A percentile compares a stretch with the other conserved stretches of the same genome.
phyloP scores from a whole-genome alignment of 2,113 vertebrate species.

The Holacanthus passer region DNA sequence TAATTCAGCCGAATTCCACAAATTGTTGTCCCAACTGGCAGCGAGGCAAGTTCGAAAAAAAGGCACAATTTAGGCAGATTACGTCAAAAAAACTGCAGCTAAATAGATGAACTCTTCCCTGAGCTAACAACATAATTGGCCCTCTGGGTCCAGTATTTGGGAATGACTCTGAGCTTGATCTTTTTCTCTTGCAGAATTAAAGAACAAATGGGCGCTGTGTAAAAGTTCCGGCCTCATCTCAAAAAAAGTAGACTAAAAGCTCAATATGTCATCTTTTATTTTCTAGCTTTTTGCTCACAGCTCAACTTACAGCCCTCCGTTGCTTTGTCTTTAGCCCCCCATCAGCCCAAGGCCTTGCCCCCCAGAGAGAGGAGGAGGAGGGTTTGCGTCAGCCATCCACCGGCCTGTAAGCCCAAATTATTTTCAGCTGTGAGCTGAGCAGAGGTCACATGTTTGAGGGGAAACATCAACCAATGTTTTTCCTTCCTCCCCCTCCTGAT shows the following conservation, averaged over 20 bases:
- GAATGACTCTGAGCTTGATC: constrained; percentile 11
- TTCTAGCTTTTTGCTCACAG: constrained; percentile 20
- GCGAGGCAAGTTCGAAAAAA: constrained; percentile 24
- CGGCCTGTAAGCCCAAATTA: constrained; percentile 80
- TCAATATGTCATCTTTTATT: constrained; percentile 30
- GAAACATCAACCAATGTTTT: constrained; percentile 71
- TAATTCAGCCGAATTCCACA: constrained; percentile 64
- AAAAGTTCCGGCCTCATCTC: constrained; percentile 3
- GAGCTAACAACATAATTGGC: constrained; percentile 61
- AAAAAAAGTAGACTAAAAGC: constrained; percentile 30
- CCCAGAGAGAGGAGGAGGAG: constrained; percentile 42
- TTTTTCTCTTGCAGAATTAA: constrained; percentile 26
- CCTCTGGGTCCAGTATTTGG: constrained; percentile 53
- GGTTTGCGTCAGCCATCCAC: constrained; percentile 67
- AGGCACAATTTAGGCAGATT: constrained; percentile 34
- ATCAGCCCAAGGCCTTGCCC: constrained; percentile 32
- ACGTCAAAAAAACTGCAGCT: constrained; percentile 37
- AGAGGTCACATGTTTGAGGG: constrained; percentile 82
- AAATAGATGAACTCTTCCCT: constrained; percentile 53
- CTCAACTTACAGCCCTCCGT: constrained; percentile 30
- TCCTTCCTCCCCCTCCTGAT: constrained; percentile 47
- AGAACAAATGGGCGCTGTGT: constrained; percentile 20
- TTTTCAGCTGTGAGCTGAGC: constrained; percentile 84
- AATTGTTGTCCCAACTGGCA: constrained; percentile 60
- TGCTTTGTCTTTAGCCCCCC: constrained; percentile 51